A percentile compares a stretch with the other conserved stretches of the same genome.
These are phyloP conservation scores for Ailurus styani DNA, from an alignment of 2,113 vertebrate genomes.

Conservation along the genomic window DNA sequence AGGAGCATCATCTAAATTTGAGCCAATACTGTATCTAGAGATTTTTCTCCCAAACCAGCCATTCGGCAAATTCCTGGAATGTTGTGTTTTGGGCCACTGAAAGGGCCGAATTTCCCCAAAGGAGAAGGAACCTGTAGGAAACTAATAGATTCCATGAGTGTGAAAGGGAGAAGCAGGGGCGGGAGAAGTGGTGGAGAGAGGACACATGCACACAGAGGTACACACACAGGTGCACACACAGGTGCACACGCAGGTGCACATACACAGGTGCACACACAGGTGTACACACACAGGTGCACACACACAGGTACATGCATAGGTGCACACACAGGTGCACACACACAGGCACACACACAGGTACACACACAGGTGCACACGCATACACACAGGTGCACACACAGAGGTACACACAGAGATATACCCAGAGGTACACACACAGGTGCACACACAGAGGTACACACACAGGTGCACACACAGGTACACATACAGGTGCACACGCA, in stretches of 20 bases:
- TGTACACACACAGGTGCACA: no score
- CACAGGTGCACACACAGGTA: no score
- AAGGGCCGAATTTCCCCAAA: not conserved
- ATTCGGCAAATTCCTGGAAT: not conserved
- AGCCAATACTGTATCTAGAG: not conserved
- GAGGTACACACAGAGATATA: no score
- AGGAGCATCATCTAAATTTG: accelerated
- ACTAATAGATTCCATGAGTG: not conserved
- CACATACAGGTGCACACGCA: not conserved
- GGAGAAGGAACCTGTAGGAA: not conserved
- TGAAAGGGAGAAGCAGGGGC: not conserved
- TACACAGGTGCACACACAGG: no score
- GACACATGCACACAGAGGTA: not conserved
- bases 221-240: no score
- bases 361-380: not conserved
- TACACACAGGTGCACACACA: no score
- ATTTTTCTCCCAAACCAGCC: not conserved
- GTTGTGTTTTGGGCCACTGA: not conserved
- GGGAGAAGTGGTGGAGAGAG: not conserved
- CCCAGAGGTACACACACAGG: no score
- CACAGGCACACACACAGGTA: no score
- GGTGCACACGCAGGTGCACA: not conserved
- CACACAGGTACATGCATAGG: no score
- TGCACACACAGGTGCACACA: accelerated
- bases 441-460: accelerated